These are phyloP conservation scores for Sarcophaga caerulescens DNA, from an alignment of 2,888 invertebrate species.

Conservation along the genomic window DNA sequence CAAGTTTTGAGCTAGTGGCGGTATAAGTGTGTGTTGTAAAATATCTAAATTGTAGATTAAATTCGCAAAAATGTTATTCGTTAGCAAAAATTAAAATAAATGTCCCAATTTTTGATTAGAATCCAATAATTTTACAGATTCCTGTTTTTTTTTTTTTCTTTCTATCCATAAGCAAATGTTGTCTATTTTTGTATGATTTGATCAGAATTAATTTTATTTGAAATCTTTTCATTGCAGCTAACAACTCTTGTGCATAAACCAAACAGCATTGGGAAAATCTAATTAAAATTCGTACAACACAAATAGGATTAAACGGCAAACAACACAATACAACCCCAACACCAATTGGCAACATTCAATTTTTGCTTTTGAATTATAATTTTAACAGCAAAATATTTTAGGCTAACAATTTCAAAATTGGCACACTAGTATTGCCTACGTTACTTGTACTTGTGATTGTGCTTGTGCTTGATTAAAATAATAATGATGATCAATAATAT, in stretches of 20 bases:
- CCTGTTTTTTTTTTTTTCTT: no score
- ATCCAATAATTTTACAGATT: background rate
- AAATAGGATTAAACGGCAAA: background rate
- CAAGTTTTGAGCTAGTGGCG: no score
- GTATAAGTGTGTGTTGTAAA: no score
- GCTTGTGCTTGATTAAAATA: slow-evolving; percentile 21
- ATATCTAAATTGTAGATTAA: no score
- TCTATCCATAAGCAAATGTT: background rate
- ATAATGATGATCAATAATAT: slow-evolving; percentile 56
- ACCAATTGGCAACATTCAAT: no score
- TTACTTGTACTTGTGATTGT: background rate
- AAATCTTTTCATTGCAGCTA: slow-evolving; percentile 17
- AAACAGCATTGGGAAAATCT: background rate
- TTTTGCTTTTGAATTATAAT: background rate
- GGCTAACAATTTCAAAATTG: no score
- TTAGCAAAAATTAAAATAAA: no score
- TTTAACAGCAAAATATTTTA: background rate
- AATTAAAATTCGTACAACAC: background rate
- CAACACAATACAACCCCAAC: background rate
- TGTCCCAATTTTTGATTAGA: no score
- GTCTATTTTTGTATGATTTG: background rate
- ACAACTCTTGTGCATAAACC: background rate
- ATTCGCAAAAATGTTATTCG: no score
- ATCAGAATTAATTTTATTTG: background rate
- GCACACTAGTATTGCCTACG: background rate